Evolutionary conservation across 2,797 vertebrate genomes (phyloP).

Genomic region (Schizopygopsis pylzovi): DNA sequence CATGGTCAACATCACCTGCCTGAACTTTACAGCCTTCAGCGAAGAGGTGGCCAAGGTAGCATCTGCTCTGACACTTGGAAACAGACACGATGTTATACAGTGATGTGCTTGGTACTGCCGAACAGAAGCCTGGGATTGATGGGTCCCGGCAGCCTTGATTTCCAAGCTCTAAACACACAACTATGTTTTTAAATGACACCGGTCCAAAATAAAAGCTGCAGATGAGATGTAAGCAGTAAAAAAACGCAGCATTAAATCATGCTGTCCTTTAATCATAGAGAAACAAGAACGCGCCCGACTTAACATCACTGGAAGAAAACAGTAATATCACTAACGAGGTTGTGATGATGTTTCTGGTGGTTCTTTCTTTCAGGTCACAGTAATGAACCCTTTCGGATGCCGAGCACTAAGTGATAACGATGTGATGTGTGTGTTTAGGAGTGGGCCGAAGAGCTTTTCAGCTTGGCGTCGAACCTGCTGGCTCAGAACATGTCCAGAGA

Average conservation of each 20-base stretch:
- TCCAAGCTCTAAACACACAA: neutral
- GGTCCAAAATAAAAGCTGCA: neutral
- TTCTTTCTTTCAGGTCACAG: neutral
- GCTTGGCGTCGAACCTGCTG: slow-evolving; percentile 92
- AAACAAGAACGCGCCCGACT: too few relatives aligned
- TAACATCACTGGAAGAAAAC: neutral
- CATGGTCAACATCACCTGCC: slow-evolving; percentile 94
- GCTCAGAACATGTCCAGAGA: slow-evolving; percentile 97
- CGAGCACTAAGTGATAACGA: neutral
- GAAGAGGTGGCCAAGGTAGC: slow-evolving; percentile 95
- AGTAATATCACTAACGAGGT: neutral
- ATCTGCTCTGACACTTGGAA: neutral
- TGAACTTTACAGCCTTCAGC: slow-evolving; percentile 97
- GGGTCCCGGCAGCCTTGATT: neutral
- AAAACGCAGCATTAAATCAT: neutral
- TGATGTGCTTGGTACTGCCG: neutral
- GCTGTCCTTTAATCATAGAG: too few relatives aligned
- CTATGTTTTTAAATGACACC: neutral
- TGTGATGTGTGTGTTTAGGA: slow-evolving; percentile 79
- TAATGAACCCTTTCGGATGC: neutral
- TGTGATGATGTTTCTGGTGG: neutral
- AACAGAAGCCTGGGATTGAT: too few relatives aligned
- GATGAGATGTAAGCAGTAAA: neutral
- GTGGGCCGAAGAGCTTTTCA: slow-evolving; percentile 97
- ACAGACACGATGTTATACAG: neutral